These are phyloP conservation scores for Stramonita haemastoma DNA, from an alignment of 2,888 invertebrate species.

Conservation along the genomic window DNA sequence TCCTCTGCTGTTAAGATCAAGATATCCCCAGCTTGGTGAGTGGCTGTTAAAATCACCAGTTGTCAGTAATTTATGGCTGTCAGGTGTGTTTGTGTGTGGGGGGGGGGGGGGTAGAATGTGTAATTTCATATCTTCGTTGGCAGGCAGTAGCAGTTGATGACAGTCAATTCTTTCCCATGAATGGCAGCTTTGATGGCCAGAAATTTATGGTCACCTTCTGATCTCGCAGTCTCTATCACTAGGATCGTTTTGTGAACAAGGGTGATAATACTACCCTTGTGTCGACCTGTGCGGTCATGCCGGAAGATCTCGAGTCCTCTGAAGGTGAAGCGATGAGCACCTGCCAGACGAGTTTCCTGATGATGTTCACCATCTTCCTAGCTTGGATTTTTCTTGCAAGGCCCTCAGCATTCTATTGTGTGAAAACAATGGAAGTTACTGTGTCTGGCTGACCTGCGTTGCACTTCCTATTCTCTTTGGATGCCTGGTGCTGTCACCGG, in stretches of 20 bases:
- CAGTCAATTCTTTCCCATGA: conserved; percentile 3
- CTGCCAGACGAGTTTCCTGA: no score
- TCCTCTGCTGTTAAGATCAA: conserved; percentile 5
- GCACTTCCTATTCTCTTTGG: neutral
- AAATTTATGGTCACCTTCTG: neutral
- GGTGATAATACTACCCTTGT: neutral
- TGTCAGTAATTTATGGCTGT: neutral
- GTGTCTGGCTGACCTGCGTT: neutral
- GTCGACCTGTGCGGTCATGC: neutral
- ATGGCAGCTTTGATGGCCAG: neutral
- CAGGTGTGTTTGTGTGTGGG: no score
- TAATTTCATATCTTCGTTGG: neutral
- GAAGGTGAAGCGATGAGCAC: no score
- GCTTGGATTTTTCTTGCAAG: no score
- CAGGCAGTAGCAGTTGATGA: neutral
- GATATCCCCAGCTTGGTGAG: neutral
- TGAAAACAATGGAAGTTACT: no score
- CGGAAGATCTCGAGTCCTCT: neutral
- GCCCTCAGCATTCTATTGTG: no score
- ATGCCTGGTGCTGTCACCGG: no score
- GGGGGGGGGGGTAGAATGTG: neutral
- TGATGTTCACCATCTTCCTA: no score
- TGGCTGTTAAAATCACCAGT: conserved; percentile 7
- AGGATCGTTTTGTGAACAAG: neutral
- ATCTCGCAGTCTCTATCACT: neutral